Percentiles rank a stretch among this genome's conserved stretches.
Conservation (phyloP, 2,113 vertebrate genomes). For the Pungitius pungitius region DNA sequence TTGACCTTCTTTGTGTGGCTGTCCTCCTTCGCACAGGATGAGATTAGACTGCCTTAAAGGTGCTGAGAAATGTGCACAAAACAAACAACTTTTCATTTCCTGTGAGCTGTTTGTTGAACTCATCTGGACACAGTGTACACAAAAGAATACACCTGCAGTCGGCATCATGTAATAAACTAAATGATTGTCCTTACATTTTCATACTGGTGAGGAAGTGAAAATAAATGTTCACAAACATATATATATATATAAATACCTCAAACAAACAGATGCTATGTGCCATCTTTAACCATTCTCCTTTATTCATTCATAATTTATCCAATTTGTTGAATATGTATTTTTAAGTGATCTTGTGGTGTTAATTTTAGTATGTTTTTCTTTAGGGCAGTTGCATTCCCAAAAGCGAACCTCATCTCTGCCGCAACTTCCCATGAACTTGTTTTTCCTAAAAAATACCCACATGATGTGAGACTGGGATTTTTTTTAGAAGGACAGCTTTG, state of each 20-base stretch:
- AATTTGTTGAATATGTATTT: neutral
- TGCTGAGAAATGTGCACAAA: neutral
- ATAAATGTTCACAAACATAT: no score
- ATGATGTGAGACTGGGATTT: slow-evolving; percentile 20
- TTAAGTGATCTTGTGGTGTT: neutral
- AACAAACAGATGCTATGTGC: neutral
- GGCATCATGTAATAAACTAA: neutral
- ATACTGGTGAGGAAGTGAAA: slow-evolving; percentile 1
- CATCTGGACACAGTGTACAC: neutral
- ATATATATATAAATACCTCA: no score
- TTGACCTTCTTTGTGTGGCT: slow-evolving; percentile 48
- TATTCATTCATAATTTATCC: neutral
- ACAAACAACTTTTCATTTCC: neutral
- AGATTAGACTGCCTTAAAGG: neutral
- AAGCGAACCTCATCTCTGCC: slow-evolving; percentile 33
- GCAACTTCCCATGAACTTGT: slow-evolving; percentile 19
- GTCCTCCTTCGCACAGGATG: neutral
- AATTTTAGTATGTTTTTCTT: slow-evolving; percentile 6
- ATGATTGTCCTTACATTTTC: neutral
- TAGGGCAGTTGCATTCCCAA: slow-evolving; percentile 10
- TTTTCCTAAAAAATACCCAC: slow-evolving; percentile 32
- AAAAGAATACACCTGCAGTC: neutral
- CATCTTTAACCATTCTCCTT: neutral
- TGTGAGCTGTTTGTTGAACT: neutral
- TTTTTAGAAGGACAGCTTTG: slow-evolving; percentile 46